Evolutionary conservation across 2,888 invertebrate genomes (phyloP).

Genomic region (Agriopis marginaria): DNA sequence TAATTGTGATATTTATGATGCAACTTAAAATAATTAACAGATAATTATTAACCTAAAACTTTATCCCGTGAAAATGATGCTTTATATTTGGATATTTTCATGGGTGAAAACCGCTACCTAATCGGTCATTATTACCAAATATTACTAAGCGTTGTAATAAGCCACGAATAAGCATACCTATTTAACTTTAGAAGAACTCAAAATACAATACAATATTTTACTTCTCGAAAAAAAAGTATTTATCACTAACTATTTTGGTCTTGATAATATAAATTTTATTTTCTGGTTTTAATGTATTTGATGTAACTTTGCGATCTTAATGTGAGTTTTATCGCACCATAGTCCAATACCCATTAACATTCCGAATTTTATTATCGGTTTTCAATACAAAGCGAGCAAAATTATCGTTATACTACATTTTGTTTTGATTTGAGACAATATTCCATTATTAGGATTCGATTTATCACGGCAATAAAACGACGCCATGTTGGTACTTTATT

Average conservation of each 20-base stretch:
- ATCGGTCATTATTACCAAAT: too few species aligned
- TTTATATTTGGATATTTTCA: too few species aligned
- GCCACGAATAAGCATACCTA: too few species aligned
- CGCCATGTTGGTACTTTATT: background rate
- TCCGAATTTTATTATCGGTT: slow-evolving; percentile 19
- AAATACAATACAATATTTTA: background rate
- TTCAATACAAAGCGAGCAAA: slow-evolving; percentile 7
- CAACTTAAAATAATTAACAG: too few species aligned
- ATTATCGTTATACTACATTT: background rate
- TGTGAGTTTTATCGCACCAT: slow-evolving; percentile 21
- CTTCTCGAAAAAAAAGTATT: background rate
- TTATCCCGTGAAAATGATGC: too few species aligned
- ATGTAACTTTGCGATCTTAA: slow-evolving; percentile 13
- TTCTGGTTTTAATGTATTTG: slow-evolving; percentile 13
- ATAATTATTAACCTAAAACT: too few species aligned
- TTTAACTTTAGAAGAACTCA: too few species aligned
- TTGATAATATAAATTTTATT: slow-evolving; percentile 8
- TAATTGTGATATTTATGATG: too few species aligned
- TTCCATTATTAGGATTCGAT: background rate
- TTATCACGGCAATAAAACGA: background rate
- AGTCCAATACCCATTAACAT: slow-evolving; percentile 15
- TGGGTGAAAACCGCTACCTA: too few species aligned
- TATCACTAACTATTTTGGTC: background rate
- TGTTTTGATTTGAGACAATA: slow-evolving; percentile 1
- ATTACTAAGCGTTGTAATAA: too few species aligned